phyloP scores from a whole-genome alignment of 2,888 invertebrate species.

The Lomographa bimaculata region DNA sequence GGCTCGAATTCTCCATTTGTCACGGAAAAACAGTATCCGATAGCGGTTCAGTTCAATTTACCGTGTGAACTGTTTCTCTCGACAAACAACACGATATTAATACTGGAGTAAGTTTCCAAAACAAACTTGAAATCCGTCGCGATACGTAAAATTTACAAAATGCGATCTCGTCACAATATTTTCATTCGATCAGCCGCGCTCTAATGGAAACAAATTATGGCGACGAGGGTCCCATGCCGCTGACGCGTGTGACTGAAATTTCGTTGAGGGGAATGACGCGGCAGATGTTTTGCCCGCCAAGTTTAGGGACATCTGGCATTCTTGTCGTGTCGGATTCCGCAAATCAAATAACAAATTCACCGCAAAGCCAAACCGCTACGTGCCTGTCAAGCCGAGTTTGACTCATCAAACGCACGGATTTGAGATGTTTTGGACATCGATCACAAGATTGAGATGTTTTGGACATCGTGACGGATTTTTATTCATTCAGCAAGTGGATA shows the following conservation, averaged over 20 bases:
- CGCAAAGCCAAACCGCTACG: slow-evolving; percentile 21
- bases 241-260: slow-evolving; percentile 21
- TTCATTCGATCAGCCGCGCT: slow-evolving; percentile 36
- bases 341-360: slow-evolving; percentile 29
- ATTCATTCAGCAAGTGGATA: slow-evolving; percentile 38
- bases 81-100: slow-evolving; percentile 31
- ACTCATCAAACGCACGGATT: slow-evolving; percentile 16
- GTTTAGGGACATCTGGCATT: slow-evolving; percentile 42
- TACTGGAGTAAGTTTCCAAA: slow-evolving; percentile 32
- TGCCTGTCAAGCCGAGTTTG: slow-evolving; percentile 13
- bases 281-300: slow-evolving; percentile 54
- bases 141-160: slow-evolving; percentile 34
- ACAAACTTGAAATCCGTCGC: slow-evolving; percentile 27
- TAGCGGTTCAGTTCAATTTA: slow-evolving; percentile 44
- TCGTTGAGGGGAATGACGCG: slow-evolving; percentile 47
- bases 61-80: slow-evolving; percentile 46
- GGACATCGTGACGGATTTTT: slow-evolving; percentile 27
- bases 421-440: slow-evolving; percentile 23
- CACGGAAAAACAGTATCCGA: slow-evolving; percentile 47
- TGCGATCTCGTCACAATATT: slow-evolving; percentile 32
- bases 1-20: slow-evolving; percentile 44
- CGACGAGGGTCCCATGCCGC: slow-evolving; percentile 39
- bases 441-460: slow-evolving; percentile 22
- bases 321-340: slow-evolving; percentile 36
- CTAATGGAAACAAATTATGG: slow-evolving; percentile 53